Conservation (phyloP, 1,140 invertebrate genomes). For the Neelides sp. region DNA sequence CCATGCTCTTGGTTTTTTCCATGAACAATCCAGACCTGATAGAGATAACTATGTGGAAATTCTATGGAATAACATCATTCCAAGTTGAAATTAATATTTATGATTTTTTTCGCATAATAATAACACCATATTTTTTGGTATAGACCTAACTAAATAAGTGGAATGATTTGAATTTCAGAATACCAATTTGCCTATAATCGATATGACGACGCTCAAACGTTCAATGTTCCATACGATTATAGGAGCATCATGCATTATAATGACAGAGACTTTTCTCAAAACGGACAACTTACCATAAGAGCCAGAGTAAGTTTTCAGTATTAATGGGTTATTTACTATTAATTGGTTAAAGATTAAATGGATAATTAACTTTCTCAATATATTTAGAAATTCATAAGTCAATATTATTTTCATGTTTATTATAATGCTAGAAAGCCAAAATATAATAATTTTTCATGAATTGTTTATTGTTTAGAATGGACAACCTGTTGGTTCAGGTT, state of each 20-base stretch:
- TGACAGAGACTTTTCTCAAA: slow-evolving; percentile 2
- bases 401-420: too few relatives aligned
- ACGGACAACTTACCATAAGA: slow-evolving; percentile 10
- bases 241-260: slow-evolving; percentile 35
- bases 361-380: too few relatives aligned
- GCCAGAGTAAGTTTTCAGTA: slow-evolving; percentile 1
- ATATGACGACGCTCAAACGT: slow-evolving; percentile 20
- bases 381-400: too few relatives aligned
- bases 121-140: neutral
- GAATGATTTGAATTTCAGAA: slow-evolving; percentile 1
- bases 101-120: neutral
- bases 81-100: slow-evolving; percentile 32
- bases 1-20: slow-evolving; percentile 52
- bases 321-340: too few relatives aligned
- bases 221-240: slow-evolving; percentile 36
- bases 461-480: too few relatives aligned
- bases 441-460: too few relatives aligned
- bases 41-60: slow-evolving; percentile 51
- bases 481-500: too few relatives aligned
- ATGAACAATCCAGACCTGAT: slow-evolving; percentile 54
- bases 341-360: too few relatives aligned
- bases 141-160: neutral
- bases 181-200: slow-evolving; percentile 32
- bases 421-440: too few relatives aligned
- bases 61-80: slow-evolving; percentile 49